Conservation (phyloP, 2,113 vertebrate species). For the Megaceryle maxima region DNA sequence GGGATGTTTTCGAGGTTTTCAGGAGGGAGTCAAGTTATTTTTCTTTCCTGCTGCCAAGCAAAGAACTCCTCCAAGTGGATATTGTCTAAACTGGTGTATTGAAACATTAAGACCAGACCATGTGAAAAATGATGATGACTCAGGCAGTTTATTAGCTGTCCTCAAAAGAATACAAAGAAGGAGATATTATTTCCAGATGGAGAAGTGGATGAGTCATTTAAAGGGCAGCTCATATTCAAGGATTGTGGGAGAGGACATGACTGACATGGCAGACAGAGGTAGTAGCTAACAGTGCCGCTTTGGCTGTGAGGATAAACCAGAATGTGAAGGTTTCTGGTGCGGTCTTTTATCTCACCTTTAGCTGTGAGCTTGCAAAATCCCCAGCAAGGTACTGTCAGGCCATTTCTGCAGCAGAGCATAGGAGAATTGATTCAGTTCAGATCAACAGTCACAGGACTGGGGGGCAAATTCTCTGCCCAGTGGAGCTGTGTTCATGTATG, state of each 20-base stretch:
- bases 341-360: background rate
- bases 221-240: background rate
- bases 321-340: background rate
- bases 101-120: background rate
- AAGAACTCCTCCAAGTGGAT: slow-evolving; percentile 42
- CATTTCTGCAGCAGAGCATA: background rate
- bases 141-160: background rate
- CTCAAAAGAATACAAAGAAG: background rate
- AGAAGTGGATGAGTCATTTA: background rate
- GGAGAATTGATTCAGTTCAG: background rate
- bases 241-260: background rate
- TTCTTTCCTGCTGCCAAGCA: slow-evolving; percentile 32
- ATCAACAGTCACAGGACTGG: background rate
- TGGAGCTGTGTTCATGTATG: background rate
- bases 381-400: background rate
- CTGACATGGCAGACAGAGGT: background rate
- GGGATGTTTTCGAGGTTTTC: slow-evolving; percentile 32
- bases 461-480: background rate
- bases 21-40: slow-evolving; percentile 42
- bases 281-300: background rate
- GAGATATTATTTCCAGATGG: background rate
- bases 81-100: slow-evolving; percentile 11
- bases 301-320: background rate
- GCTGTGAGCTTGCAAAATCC: background rate
- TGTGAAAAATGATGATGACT: slow-evolving; percentile 26